Base-by-base conservation (phyloP, 2,888 invertebrate genomes). In the Andrena haemorrhoa region DNA sequence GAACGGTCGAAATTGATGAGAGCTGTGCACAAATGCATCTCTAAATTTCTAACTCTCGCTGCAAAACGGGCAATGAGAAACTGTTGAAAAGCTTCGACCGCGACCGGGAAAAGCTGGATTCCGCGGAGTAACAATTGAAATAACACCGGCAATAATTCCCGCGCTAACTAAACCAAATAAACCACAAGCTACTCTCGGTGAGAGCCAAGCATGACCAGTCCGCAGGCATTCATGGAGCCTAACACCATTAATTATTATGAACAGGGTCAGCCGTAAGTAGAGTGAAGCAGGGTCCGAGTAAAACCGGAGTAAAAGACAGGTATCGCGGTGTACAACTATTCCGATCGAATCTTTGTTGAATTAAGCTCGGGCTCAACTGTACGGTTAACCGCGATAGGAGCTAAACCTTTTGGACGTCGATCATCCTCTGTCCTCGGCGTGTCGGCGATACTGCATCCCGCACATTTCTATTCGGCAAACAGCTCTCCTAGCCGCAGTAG, bases 201-300 rank as follows among this genome's bases (percentile, higher is more conserved):
- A 53, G 83, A 74, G 81, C 75, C 74, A 80, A 70, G 85, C 83
- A 86, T 85, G 83, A 86, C 75, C 85, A 69, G 77, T 66, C 73
- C 72, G 75, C 63, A 65, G 83, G 82, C 80, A 79, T 79, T 86
- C 83, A 64, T 73, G 63, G 61, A 78, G 82, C 66, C 79, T 81
- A 87, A 86, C 86, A 81, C 84, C 81, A 87, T 86, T 88, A 87
- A 88, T 85, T 86, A 86, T 86, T 86, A 86, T 77, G 77, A 88
- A 87, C 82, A 88, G 86, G 88, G 86, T 86, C 88, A 85, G 84
- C 63, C 83, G 88, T 88, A 88, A 88, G 86, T 88, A 88, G 88
- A 88, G 79, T 88, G 88, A 86, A 81, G 86, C 88, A 82, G 58
- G 76, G 71, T 58, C 80, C 20, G 74, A 72, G 63, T 79, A 77